A percentile compares a stretch with the other conserved stretches of the same genome.
Evolutionary conservation across 1,140 invertebrate genomes (phyloP).

Genomic region (Drosophila ogumai): DNA sequence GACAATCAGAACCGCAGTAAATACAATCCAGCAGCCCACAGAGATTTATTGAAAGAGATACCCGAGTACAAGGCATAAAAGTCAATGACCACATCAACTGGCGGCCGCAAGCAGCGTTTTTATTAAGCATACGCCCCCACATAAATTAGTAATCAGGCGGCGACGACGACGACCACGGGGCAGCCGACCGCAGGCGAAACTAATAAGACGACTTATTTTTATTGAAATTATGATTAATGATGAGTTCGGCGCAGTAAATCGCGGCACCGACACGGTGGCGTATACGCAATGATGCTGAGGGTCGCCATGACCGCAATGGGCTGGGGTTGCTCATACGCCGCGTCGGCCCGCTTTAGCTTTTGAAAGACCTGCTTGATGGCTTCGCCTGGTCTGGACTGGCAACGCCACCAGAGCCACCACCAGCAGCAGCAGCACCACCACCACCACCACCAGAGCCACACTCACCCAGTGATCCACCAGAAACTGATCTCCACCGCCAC

Average conservation of each 20-base stretch:
- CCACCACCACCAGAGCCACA: slow-evolving; percentile 17
- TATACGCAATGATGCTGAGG: slow-evolving; percentile 29
- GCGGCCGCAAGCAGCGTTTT: slow-evolving; percentile 54
- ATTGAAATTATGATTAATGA: slow-evolving; percentile 83
- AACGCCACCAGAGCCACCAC: slow-evolving; percentile 55
- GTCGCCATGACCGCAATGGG: slow-evolving; percentile 32
- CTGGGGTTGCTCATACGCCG: slow-evolving; percentile 50
- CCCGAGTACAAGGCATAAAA: slow-evolving; percentile 48
- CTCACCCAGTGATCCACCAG: slow-evolving; percentile 34
- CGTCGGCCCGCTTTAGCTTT: slow-evolving; percentile 21
- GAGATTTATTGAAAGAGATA: slow-evolving; percentile 44
- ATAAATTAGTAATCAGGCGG: slow-evolving; percentile 77
- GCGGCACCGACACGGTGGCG: slow-evolving; percentile 22
- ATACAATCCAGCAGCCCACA: slow-evolving; percentile 10
- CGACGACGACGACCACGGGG: slow-evolving; percentile 19
- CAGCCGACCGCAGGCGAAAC: slow-evolving; percentile 39
- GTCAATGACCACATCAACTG: slow-evolving; percentile 52
- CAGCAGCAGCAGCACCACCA: slow-evolving; percentile 45
- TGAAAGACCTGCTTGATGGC: slow-evolving; percentile 58
- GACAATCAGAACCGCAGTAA: slow-evolving; percentile 31
- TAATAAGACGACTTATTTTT: slow-evolving; percentile 79
- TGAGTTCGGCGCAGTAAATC: slow-evolving; percentile 23
- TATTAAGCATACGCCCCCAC: slow-evolving; percentile 70
- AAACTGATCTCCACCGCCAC: slow-evolving; percentile 76
- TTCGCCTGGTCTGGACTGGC: slow-evolving; percentile 54